Evolutionary conservation across 2,888 invertebrate genomes (phyloP).

Genomic region (Drosophila parthenogenetica): DNA sequence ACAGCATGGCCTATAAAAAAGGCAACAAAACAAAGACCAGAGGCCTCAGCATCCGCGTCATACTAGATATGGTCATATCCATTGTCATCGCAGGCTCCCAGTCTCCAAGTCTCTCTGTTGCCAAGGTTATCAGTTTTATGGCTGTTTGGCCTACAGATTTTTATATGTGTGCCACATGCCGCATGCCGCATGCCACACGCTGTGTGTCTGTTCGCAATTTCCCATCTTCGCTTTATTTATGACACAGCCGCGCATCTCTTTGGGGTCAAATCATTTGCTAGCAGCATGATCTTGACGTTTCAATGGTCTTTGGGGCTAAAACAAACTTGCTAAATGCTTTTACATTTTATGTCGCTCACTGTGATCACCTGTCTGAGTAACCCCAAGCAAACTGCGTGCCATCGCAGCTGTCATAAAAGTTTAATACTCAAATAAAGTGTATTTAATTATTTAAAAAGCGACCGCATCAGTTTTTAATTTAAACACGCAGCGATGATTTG

Average conservation of each 20-base stretch:
- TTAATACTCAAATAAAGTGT: slow-evolving; percentile 62
- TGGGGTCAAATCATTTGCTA: slow-evolving; percentile 11
- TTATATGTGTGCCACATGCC: slow-evolving; percentile 53
- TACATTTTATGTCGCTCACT: slow-evolving; percentile 40
- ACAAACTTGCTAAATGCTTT: slow-evolving; percentile 53
- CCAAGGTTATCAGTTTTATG: slow-evolving; percentile 82
- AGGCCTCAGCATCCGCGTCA: slow-evolving; percentile 20
- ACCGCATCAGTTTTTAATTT: slow-evolving; percentile 58
- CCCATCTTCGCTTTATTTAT: slow-evolving; percentile 62
- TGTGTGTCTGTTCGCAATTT: slow-evolving; percentile 15
- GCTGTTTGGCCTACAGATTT: slow-evolving; percentile 69
- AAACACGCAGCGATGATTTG: slow-evolving; percentile 35
- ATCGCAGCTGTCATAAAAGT: slow-evolving; percentile 41
- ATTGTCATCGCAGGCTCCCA: slow-evolving; percentile 12
- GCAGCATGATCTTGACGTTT: slow-evolving; percentile 43
- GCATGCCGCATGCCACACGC: slow-evolving; percentile 51
- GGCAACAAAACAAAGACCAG: slow-evolving; percentile 40
- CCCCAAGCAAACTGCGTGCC: background rate
- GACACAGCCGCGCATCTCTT: slow-evolving; percentile 31
- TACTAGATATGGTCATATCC: slow-evolving; percentile 15
- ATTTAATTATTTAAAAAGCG: slow-evolving; percentile 66
- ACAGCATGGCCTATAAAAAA: slow-evolving; percentile 53
- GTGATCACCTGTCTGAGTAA: slow-evolving; percentile 38
- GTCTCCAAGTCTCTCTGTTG: slow-evolving; percentile 2
- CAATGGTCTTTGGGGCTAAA: slow-evolving; percentile 27